Evolutionary conservation across 2,888 invertebrate genomes (phyloP).

Genomic region (Megaustenia siamemsis): DNA sequence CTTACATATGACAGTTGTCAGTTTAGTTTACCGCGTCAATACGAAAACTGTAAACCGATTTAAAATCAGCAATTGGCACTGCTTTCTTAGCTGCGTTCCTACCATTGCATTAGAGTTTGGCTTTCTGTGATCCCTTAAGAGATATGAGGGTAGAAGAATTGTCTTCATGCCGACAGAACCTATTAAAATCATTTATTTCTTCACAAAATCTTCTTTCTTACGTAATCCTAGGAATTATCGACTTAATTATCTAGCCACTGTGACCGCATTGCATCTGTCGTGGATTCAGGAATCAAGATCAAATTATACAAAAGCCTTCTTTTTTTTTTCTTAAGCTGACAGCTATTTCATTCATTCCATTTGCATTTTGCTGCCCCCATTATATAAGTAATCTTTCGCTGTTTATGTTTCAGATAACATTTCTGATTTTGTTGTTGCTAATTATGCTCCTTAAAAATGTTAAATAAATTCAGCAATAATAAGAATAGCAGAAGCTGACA

Average conservation of each 20-base stretch:
- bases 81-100: neutral
- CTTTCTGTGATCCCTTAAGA: neutral
- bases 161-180: neutral
- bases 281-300: neutral
- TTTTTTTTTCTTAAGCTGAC: neutral
- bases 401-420: too few relatives aligned
- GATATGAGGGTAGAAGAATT: neutral
- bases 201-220: neutral
- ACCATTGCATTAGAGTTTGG: neutral
- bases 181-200: slow-evolving; percentile 14
- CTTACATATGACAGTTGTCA: neutral
- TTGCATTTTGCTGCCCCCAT: too few relatives aligned
- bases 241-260: neutral
- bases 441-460: too few relatives aligned
- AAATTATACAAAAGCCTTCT: neutral
- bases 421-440: too few relatives aligned
- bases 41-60: neutral
- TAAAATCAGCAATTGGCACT: neutral
- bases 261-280: neutral
- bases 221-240: neutral
- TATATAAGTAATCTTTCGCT: too few relatives aligned
- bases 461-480: too few relatives aligned
- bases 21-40: neutral
- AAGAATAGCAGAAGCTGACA: too few relatives aligned
- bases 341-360: neutral